Base-by-base conservation (phyloP, 2,888 invertebrate genomes). In the Rhamphomyia laevipes region DNA sequence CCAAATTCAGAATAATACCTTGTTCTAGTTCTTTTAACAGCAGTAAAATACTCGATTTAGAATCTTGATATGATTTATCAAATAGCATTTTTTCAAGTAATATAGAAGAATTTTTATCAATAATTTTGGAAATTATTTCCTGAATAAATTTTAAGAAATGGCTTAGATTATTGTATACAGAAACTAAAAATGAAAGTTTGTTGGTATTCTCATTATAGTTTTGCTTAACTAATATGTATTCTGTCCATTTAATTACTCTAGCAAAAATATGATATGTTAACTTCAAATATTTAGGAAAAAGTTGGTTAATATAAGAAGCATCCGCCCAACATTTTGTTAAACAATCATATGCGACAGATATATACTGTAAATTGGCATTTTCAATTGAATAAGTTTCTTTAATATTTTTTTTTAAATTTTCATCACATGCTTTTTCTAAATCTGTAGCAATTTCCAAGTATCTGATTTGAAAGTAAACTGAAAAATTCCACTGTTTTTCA, bases 371-470 rank as follows among this genome's bases (percentile, higher is more conserved):
- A 27, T 27, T 27, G 9, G 9, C 23, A 27, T 3, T 3, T 21
- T 27, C 23, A 27, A 5, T 4, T 7, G 7, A 27, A 27, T 4
- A 6, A 9, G 7, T 27, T 51, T 49, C 13, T 35, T 50, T 27
- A 7, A 33, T 38, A 17, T 46, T 31, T 15, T 54, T 46, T 33
- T 43, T 45, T 1, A 53, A 45, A 4, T 46, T 10, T 45, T 43
- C 21, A 33, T 41, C 46, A 37, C 54, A 58, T 10, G 37, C 23
- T 13, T 21, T 51, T 17, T 58, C 58, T 9, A 58, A 16, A 2
- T 41, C 72, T 61, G 84, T 82, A 53, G 86, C 88, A 64, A 92
- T 86, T 71, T 91, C 87, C 72, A 91, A 91, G 71, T 89, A 91
- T 55, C 89, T 75, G 11, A 55, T 55, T 72, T 92, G 91, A 67